These are phyloP conservation scores for Torymus auratus DNA, from an alignment of 2,888 invertebrate species.

Conservation along the genomic window DNA sequence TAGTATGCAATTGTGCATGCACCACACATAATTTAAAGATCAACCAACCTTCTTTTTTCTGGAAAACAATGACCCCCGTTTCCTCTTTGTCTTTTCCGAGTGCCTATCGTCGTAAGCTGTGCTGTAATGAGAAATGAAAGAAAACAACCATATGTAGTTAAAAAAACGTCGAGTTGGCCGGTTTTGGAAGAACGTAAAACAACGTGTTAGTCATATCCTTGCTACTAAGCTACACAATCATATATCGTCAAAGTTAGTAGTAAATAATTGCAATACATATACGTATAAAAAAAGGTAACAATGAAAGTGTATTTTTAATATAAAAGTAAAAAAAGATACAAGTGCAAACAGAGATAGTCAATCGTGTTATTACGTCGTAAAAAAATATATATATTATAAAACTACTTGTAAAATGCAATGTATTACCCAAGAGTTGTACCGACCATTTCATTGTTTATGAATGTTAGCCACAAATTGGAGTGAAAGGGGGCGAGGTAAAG, in stretches of 20 bases:
- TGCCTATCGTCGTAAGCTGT: constrained; percentile 82
- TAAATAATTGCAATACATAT: constrained; percentile 24
- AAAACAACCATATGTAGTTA: not conserved
- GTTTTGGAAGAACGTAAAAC: too few relatives aligned
- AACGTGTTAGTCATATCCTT: constrained; percentile 11
- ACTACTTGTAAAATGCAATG: constrained; percentile 21
- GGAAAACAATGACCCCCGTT: constrained; percentile 93
- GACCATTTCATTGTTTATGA: constrained; percentile 46
- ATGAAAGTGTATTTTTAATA: constrained; percentile 25
- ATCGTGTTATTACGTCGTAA: constrained; percentile 29
- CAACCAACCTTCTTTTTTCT: constrained; percentile 89
- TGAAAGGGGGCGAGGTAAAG: constrained; percentile 23
- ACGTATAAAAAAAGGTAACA: constrained; percentile 28
- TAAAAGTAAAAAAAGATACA: constrained; percentile 21
- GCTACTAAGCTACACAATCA: constrained; percentile 34
- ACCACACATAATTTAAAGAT: not conserved
- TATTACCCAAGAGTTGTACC: constrained; percentile 42
- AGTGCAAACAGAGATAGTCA: constrained; percentile 48
- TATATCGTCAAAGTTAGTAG: constrained; percentile 19
- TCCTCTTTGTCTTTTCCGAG: constrained; percentile 88
- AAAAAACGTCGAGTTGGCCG: too few relatives aligned
- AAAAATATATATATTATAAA: not conserved
- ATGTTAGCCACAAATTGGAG: constrained; percentile 43
- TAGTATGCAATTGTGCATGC: not conserved
- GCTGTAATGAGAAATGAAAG: constrained; percentile 64